phyloP scores from a whole-genome alignment of 2,888 invertebrate species.

The Vannuccia rotundouncinata region DNA sequence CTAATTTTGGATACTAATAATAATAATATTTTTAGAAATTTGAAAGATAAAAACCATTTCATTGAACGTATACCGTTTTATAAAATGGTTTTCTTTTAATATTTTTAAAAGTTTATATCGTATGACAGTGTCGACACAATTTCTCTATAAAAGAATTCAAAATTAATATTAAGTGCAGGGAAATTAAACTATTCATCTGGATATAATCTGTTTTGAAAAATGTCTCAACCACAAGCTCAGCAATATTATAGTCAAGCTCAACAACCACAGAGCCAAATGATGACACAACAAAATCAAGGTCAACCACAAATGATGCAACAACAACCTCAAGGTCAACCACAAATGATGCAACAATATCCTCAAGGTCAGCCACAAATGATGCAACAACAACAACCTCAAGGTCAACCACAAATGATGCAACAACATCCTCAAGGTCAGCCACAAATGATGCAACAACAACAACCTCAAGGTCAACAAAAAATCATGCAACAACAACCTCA shows the following conservation, averaged over 20 bases:
- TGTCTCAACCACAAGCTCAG: too few species aligned
- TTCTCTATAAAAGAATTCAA: too few species aligned
- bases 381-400: neutral
- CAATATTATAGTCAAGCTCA: too few species aligned
- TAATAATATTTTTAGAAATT: too few species aligned
- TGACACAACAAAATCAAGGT: neutral
- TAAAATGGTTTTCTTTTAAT: too few species aligned
- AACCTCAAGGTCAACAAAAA: constrained; percentile 1
- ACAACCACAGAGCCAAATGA: neutral
- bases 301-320: neutral
- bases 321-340: neutral
- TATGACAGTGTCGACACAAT: too few species aligned
- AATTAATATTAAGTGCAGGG: too few species aligned
- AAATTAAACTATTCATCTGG: too few species aligned
- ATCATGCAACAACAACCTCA: neutral
- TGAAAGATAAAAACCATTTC: too few species aligned
- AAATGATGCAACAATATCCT: neutral
- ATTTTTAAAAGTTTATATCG: too few species aligned
- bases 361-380: constrained; percentile 1
- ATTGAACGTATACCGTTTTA: too few species aligned
- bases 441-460: constrained; percentile 6
- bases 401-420: neutral
- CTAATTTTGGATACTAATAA: neutral
- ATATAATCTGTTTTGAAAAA: too few species aligned
- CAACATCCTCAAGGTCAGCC: neutral